phyloP scores from a whole-genome alignment of 2,888 invertebrate genomes.

The Dryococelus australis region DNA sequence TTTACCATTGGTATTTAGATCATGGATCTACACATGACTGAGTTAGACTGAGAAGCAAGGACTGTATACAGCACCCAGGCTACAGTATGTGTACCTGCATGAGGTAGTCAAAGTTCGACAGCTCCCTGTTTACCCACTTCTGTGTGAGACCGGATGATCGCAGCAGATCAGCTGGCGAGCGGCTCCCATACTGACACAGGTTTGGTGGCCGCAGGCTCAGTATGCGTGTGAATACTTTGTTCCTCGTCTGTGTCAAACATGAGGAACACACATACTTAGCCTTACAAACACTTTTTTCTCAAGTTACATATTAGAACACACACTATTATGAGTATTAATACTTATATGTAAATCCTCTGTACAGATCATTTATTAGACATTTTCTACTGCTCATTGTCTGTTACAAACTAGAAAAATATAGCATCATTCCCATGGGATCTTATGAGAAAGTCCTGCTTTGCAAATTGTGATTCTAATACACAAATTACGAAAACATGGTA shows the following conservation, averaged over 20 bases:
- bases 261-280: constrained; percentile 18
- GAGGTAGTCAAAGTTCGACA: constrained; percentile 77
- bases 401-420: too few species aligned
- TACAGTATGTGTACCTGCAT: constrained; percentile 62
- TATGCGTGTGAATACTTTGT: constrained; percentile 68
- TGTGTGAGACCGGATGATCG: constrained; percentile 67
- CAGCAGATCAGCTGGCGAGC: constrained; percentile 68
- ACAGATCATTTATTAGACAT: too few species aligned
- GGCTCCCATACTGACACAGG: constrained; percentile 65
- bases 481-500: too few species aligned
- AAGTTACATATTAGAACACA: background rate
- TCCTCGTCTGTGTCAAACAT: constrained; percentile 61
- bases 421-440: too few species aligned
- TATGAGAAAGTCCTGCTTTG: too few species aligned
- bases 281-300: background rate
- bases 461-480: too few species aligned
- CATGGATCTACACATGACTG: too few species aligned
- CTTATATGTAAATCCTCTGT: background rate
- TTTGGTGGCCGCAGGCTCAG: constrained; percentile 67
- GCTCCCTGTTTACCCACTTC: constrained; percentile 72
- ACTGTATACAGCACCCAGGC: background rate
- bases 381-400: too few species aligned
- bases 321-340: background rate
- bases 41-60: too few species aligned
- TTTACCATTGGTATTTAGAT: too few species aligned